Conservation (phyloP, 2,113 vertebrate genomes). For the Callospermophilus lateralis region DNA sequence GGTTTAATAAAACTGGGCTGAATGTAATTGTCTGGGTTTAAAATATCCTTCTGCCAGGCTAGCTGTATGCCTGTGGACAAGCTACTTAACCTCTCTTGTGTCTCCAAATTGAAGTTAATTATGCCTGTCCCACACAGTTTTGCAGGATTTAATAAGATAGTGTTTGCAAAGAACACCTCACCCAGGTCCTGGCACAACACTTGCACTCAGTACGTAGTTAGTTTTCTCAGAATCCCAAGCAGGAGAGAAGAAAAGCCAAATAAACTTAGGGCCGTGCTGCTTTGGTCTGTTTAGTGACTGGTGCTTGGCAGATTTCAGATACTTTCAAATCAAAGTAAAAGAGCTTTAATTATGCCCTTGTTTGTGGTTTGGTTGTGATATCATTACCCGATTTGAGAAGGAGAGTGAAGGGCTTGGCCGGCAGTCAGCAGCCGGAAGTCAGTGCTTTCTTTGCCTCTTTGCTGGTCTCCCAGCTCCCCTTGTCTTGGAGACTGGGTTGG, state of each 20-base stretch:
- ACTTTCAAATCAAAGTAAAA: neutral
- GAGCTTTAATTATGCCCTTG: constrained; percentile 16
- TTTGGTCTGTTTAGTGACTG: neutral
- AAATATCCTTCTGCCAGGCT: neutral
- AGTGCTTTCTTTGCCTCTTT: neutral
- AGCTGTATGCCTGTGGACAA: neutral
- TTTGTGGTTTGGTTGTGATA: neutral
- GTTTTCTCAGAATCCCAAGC: neutral
- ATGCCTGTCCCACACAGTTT: neutral
- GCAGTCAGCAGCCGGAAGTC: neutral
- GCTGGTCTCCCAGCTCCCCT: neutral
- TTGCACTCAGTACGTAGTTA: neutral
- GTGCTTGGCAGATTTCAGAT: neutral
- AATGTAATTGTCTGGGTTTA: neutral
- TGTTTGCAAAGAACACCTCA: neutral
- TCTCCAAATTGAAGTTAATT: neutral
- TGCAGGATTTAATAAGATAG: constrained; percentile 7
- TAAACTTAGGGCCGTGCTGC: neutral
- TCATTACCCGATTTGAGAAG: neutral
- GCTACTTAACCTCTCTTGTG: neutral
- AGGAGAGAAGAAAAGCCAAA: neutral
- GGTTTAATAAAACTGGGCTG: neutral
- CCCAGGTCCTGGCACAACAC: neutral
- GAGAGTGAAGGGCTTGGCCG: neutral
- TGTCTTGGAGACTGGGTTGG: neutral